Evolutionary conservation across 2,113 vertebrate species (phyloP).

Genomic region (Pterocles gutturalis): DNA sequence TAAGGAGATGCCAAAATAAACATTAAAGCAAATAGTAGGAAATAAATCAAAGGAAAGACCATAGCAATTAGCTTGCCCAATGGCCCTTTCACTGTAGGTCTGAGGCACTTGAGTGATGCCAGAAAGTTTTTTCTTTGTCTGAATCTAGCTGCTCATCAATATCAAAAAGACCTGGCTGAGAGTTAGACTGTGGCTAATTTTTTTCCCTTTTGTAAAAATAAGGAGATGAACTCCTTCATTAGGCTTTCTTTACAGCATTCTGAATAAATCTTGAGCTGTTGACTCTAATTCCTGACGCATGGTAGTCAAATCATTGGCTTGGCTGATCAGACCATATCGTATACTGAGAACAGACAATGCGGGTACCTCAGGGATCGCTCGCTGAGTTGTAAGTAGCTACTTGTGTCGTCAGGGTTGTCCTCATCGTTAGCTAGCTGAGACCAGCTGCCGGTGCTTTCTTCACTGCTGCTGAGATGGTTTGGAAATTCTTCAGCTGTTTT

Average conservation of each 20-base stretch:
- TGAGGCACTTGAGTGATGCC: neutral
- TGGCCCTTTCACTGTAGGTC: neutral
- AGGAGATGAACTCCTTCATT: neutral
- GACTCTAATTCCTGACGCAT: neutral
- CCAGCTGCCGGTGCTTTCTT: conserved; percentile 96
- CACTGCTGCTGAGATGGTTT: conserved; percentile 89
- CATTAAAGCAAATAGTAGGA: neutral
- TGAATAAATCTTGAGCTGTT: neutral
- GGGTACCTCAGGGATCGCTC: conserved; percentile 87
- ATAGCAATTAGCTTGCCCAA: neutral
- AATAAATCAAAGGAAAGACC: neutral
- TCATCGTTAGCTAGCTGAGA: conserved; percentile 92
- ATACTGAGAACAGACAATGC: neutral
- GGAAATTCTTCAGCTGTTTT: conserved; percentile 81
- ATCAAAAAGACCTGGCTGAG: neutral
- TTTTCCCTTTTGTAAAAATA: neutral
- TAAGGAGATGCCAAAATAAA: neutral
- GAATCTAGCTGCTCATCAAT: neutral
- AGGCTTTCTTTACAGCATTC: neutral
- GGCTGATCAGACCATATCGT: neutral
- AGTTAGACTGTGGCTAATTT: neutral
- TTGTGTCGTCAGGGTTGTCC: conserved; percentile 92
- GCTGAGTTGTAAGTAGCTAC: conserved; percentile 95
- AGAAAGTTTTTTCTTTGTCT: neutral
- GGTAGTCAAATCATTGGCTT: neutral